Evolutionary conservation across 2,888 invertebrate genomes (phyloP).

Genomic region (Lacanobia oleracea): DNA sequence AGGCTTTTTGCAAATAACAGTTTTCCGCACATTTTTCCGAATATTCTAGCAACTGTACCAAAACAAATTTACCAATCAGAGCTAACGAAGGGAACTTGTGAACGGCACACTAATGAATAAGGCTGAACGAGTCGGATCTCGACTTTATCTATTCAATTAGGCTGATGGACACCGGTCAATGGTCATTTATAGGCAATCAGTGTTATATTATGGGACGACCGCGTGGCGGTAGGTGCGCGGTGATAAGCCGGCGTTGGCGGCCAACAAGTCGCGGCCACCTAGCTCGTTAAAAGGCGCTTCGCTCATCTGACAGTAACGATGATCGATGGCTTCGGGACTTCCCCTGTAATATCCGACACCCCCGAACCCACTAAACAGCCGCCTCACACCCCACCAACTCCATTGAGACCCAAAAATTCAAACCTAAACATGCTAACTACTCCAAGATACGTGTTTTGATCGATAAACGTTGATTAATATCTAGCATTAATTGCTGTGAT

Average conservation of each 20-base stretch:
- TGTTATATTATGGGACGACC: conserved; percentile 51
- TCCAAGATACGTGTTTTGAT: conserved; percentile 32
- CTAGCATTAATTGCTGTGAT: conserved; percentile 52
- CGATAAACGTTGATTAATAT: conserved; percentile 54
- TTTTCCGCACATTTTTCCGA: conserved; percentile 9
- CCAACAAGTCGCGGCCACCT: conserved; percentile 73
- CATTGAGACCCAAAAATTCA: conserved; percentile 57
- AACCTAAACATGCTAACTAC: conserved; percentile 46
- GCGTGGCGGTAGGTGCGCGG: conserved; percentile 36
- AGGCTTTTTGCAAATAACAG: background rate
- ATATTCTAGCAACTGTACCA: conserved; percentile 18
- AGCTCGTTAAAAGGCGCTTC: conserved; percentile 83
- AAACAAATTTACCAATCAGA: conserved; percentile 53
- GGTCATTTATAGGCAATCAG: conserved; percentile 54
- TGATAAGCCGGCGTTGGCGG: conserved; percentile 55
- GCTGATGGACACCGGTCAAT: conserved; percentile 58
- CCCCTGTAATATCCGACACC: conserved; percentile 85
- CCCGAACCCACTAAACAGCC: conserved; percentile 63
- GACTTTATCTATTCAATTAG: conserved; percentile 63
- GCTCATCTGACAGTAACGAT: conserved; percentile 85
- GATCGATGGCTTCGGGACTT: conserved; percentile 84
- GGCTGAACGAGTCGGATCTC: conserved; percentile 46
- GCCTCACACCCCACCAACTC: conserved; percentile 51
- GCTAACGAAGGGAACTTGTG: conserved; percentile 46
- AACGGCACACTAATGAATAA: conserved; percentile 52